Evolutionary conservation across 2,888 invertebrate species (phyloP).

Genomic region (Prosopocoilus inquinatus): DNA sequence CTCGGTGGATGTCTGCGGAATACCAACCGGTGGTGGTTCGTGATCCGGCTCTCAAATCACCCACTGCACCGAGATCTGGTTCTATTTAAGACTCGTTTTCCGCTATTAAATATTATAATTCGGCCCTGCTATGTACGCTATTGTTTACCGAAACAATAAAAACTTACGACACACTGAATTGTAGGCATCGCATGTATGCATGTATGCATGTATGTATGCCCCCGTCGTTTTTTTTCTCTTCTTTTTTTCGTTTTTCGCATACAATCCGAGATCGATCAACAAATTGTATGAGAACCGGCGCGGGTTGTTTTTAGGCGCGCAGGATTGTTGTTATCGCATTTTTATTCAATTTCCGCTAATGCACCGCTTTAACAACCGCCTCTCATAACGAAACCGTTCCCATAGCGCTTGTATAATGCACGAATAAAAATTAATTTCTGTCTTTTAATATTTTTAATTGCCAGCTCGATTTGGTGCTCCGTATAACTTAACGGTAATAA

Average conservation of each 20-base stretch:
- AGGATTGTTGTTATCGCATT: slow-evolving; percentile 2
- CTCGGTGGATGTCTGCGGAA: slow-evolving; percentile 6
- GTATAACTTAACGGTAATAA: too few relatives aligned
- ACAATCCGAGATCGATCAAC: not conserved
- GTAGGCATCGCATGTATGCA: too few relatives aligned
- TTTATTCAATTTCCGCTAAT: not conserved
- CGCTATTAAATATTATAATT: slow-evolving; percentile 43
- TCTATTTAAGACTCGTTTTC: slow-evolving; percentile 32
- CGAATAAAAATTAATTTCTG: too few relatives aligned
- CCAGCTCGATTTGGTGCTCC: too few relatives aligned
- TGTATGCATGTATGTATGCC: too few relatives aligned
- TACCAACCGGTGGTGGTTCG: slow-evolving; percentile 6
- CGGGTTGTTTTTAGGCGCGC: not conserved
- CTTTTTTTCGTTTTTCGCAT: slow-evolving; percentile 4
- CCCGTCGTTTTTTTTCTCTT: too few relatives aligned
- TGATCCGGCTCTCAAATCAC: slow-evolving; percentile 11
- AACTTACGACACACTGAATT: slow-evolving; percentile 20
- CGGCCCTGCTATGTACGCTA: slow-evolving; percentile 41
- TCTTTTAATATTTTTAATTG: too few relatives aligned
- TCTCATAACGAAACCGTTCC: too few relatives aligned
- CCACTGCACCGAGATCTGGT: slow-evolving; percentile 15
- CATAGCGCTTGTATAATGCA: too few relatives aligned
- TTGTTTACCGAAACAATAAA: slow-evolving; percentile 34
- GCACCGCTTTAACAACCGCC: not conserved
- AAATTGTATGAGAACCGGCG: not conserved